These are phyloP conservation scores for Belonocnema kinseyi DNA, from an alignment of 1,140 invertebrate species.

Conservation along the genomic window DNA sequence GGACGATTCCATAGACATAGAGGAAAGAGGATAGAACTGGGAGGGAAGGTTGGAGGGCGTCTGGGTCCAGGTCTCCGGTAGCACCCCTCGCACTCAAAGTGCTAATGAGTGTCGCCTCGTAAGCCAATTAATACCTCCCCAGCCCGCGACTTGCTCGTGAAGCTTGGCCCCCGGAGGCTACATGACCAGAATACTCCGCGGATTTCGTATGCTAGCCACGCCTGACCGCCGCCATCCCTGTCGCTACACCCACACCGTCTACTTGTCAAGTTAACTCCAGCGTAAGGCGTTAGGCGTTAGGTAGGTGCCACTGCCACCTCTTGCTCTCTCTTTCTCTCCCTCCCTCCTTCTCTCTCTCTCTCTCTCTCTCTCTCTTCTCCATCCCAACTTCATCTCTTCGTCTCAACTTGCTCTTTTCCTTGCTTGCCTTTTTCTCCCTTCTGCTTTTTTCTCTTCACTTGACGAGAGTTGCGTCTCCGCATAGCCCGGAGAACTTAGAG, in stretches of 20 bases:
- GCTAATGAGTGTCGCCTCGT: slow-evolving; percentile 76
- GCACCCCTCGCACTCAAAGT: slow-evolving; percentile 69
- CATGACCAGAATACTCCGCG: slow-evolving; percentile 74
- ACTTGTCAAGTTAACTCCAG: slow-evolving; percentile 67
- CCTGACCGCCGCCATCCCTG: slow-evolving; percentile 65
- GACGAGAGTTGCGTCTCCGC: slow-evolving; percentile 1
- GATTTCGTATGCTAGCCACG: slow-evolving; percentile 74
- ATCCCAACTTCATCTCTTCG: slow-evolving; percentile 49
- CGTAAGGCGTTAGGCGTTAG: slow-evolving; percentile 63
- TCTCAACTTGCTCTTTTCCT: slow-evolving; percentile 29
- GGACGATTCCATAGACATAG: slow-evolving; percentile 31
- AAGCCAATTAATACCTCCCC: slow-evolving; percentile 75
- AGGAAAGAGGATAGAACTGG: slow-evolving; percentile 13
- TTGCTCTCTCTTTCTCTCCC: not conserved
- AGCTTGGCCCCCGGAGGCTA: slow-evolving; percentile 58
- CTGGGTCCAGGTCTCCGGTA: slow-evolving; percentile 43
- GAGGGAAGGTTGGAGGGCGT: slow-evolving; percentile 27
- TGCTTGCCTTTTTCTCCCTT: not conserved
- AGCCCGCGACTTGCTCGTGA: slow-evolving; percentile 34
- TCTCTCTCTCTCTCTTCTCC: not conserved
- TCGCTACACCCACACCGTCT: slow-evolving; percentile 42
- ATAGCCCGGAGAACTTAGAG: not conserved
- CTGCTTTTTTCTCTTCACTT: slow-evolving; percentile 19
- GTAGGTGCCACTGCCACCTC: slow-evolving; percentile 19
- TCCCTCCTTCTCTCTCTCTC: not conserved